phyloP scores from a whole-genome alignment of 2,888 invertebrate genomes.

The Rhamphomyia laevipes region DNA sequence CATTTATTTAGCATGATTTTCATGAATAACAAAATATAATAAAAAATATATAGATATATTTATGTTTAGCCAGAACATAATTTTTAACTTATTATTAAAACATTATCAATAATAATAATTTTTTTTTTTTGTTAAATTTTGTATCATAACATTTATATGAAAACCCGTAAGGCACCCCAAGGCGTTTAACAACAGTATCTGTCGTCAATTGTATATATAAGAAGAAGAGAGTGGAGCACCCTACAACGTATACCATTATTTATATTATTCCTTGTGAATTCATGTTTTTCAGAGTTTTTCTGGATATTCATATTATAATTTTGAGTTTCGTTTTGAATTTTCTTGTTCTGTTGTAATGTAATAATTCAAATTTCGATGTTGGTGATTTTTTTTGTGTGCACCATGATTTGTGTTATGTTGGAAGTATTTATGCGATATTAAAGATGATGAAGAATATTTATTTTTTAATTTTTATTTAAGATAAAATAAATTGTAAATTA shows the following conservation, averaged over 20 bases:
- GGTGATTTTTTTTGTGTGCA: neutral
- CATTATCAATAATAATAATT: neutral
- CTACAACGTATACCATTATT: conserved; percentile 10
- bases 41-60: too few species aligned
- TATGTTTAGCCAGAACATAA: too few species aligned
- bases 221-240: conserved; percentile 18
- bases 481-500: too few species aligned
- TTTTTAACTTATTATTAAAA: too few species aligned
- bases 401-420: too few species aligned
- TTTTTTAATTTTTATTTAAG: too few species aligned
- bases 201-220: conserved; percentile 17
- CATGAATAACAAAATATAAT: too few species aligned
- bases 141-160: too few species aligned
- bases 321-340: neutral
- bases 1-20: neutral
- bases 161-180: conserved; percentile 8
- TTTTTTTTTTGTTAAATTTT: neutral
- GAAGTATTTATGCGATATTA: too few species aligned
- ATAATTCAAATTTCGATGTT: neutral
- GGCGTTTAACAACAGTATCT: conserved; percentile 23
- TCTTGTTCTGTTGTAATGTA: too few species aligned
- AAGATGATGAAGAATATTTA: too few species aligned
- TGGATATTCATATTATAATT: neutral
- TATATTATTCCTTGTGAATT: neutral
- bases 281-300: neutral